Evolutionary conservation across 92 coral and sea anemone genomes (phyloP).

Genomic region (Porites cylindrica): DNA sequence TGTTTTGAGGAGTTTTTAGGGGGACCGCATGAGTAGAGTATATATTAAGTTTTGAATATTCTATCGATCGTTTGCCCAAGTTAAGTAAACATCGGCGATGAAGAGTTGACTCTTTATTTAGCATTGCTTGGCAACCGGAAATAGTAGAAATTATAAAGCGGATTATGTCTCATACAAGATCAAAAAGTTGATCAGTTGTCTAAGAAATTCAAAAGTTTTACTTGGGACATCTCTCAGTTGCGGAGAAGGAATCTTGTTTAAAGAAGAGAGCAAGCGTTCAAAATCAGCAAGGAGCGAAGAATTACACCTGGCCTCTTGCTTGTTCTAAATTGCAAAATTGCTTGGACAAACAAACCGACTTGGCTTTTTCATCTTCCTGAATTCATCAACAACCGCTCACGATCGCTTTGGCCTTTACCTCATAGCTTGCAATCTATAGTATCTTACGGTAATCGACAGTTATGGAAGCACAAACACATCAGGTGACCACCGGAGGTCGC

Average conservation of each 20-base stretch:
- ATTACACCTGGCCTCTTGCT: background rate
- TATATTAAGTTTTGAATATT: background rate
- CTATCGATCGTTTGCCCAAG: conserved; percentile 14
- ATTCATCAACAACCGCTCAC: background rate
- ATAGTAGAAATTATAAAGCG: background rate
- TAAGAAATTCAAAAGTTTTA: background rate
- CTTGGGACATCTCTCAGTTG: background rate
- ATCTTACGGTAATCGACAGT: background rate
- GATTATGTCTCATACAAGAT: conserved; percentile 6
- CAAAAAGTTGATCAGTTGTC: conserved; percentile 1
- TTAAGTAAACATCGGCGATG: conserved; percentile 38
- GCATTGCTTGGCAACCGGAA: conserved; percentile 32
- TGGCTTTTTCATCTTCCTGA: background rate
- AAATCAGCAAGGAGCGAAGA: background rate
- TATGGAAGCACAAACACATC: conserved; percentile 18
- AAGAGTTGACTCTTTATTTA: conserved; percentile 27
- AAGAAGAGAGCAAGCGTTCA: no score
- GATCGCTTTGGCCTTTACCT: background rate
- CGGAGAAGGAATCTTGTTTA: background rate
- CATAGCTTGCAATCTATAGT: background rate
- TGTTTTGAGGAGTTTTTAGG: background rate
- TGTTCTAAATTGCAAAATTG: background rate
- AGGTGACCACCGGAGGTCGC: conserved; percentile 11
- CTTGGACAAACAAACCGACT: background rate
- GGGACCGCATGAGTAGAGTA: background rate